Percentiles rank a stretch among this genome's conserved stretches.
Conservation (phyloP, 2,888 invertebrate species). For the Leptogaster cylindrica region DNA sequence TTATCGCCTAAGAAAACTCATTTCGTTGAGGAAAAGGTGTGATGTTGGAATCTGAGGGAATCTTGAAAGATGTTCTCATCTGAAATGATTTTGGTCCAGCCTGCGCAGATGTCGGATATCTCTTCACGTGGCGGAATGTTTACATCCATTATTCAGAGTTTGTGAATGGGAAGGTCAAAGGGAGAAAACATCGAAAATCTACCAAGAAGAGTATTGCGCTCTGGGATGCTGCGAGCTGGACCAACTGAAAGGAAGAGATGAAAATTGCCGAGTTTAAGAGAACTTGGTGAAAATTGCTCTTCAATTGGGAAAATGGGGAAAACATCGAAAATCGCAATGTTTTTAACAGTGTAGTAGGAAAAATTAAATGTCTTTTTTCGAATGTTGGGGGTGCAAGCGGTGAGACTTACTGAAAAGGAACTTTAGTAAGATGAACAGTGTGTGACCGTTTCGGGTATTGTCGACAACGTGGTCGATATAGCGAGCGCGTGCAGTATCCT, state of each 20-base stretch:
- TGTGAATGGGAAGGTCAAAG: background rate
- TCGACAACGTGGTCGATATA: conserved; percentile 22
- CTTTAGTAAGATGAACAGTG: conserved; percentile 25
- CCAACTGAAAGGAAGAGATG: background rate
- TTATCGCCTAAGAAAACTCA: too few relatives aligned
- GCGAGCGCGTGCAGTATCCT: conserved; percentile 7
- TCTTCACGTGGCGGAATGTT: conserved; percentile 14
- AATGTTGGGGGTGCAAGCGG: conserved; percentile 31
- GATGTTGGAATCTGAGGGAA: too few relatives aligned
- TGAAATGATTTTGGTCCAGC: too few relatives aligned
- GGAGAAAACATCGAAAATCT: conserved; percentile 18
- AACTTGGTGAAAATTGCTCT: background rate
- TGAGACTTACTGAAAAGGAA: conserved; percentile 30
- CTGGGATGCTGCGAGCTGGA: conserved; percentile 4
- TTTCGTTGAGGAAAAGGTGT: too few relatives aligned
- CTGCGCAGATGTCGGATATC: too few relatives aligned
- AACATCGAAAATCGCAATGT: conserved; percentile 19
- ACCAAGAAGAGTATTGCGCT: background rate
- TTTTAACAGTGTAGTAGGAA: conserved; percentile 25
- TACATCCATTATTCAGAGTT: background rate
- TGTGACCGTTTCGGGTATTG: conserved; percentile 30
- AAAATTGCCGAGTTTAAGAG: background rate
- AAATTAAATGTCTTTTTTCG: conserved; percentile 18
- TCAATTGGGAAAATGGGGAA: background rate
- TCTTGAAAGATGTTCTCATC: too few relatives aligned